Conservation (phyloP, 1,140 invertebrate species). For the Drosophila pruinosa region DNA sequence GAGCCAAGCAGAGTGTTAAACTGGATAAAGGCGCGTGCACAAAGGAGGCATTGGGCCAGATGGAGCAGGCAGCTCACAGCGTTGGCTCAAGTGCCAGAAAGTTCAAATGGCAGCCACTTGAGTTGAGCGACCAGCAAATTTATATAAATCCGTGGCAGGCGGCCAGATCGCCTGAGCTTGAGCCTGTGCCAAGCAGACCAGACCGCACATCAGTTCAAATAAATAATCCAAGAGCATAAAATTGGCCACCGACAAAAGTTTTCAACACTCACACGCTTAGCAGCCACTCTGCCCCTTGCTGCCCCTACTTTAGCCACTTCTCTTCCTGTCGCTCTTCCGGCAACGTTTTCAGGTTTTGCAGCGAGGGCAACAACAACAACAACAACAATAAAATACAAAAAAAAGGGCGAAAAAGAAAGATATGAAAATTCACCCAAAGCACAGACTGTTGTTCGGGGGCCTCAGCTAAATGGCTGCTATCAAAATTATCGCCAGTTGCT, state of each 20-base stretch:
- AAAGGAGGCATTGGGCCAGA: neutral
- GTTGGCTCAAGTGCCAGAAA: slow-evolving; percentile 11
- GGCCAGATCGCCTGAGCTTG: slow-evolving; percentile 13
- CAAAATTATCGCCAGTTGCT: slow-evolving; percentile 67
- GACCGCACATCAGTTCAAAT: slow-evolving; percentile 77
- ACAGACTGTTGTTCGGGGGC: neutral
- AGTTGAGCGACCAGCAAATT: slow-evolving; percentile 41
- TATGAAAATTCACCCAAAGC: slow-evolving; percentile 15
- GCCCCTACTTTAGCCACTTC: neutral
- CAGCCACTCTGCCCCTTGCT: neutral
- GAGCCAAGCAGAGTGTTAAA: neutral
- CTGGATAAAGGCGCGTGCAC: neutral
- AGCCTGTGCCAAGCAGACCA: neutral
- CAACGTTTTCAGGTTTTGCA: slow-evolving; percentile 8
- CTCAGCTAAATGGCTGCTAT: slow-evolving; percentile 66
- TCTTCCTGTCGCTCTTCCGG: neutral
- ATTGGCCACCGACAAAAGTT: slow-evolving; percentile 66
- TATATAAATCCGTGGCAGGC: slow-evolving; percentile 39
- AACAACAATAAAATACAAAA: neutral
- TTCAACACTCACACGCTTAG: slow-evolving; percentile 46
- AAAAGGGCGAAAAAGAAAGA: neutral
- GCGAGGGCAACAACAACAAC: neutral
- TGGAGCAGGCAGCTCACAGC: neutral
- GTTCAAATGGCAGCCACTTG: slow-evolving; percentile 35
- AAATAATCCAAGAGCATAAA: slow-evolving; percentile 78